phyloP scores from a whole-genome alignment of 1,140 invertebrate genomes.

The Camponotus pennsylvanicus region DNA sequence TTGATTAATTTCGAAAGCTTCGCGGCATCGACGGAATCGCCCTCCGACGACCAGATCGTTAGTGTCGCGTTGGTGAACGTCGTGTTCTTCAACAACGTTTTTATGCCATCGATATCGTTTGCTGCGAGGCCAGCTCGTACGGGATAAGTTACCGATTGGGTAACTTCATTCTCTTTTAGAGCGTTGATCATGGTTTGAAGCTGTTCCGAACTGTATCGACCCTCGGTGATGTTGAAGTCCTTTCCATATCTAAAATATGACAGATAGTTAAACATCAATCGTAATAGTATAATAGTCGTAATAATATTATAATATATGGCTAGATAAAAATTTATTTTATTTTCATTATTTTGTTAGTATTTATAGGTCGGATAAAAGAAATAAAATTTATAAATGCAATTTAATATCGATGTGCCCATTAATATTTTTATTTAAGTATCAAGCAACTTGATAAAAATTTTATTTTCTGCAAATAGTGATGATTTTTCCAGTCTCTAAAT shows the following conservation, averaged over 20 bases:
- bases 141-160: conserved; percentile 92
- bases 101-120: conserved; percentile 87
- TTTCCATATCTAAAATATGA: conserved; percentile 75
- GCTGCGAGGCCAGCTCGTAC: conserved; percentile 91
- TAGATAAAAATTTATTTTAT: neutral
- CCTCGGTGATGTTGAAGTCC: conserved; percentile 82
- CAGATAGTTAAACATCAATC: neutral
- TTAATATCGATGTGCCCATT: neutral
- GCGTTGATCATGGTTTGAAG: conserved; percentile 91
- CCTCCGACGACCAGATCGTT: conserved; percentile 90
- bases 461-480: neutral
- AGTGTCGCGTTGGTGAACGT: conserved; percentile 85
- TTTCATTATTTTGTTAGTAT: neutral
- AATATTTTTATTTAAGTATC: neutral
- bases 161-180: conserved; percentile 87
- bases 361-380: neutral
- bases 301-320: no score
- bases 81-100: conserved; percentile 85
- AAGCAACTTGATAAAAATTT: neutral
- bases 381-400: neutral
- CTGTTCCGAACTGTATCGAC: conserved; percentile 90
- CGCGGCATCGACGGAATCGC: conserved; percentile 88
- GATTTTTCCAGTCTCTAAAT: neutral
- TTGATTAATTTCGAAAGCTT: conserved; percentile 88
- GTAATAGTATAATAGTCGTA: no score